These are phyloP conservation scores for Oconnorella tubifera DNA, from an alignment of 2,888 invertebrate genomes.

Conservation along the genomic window DNA sequence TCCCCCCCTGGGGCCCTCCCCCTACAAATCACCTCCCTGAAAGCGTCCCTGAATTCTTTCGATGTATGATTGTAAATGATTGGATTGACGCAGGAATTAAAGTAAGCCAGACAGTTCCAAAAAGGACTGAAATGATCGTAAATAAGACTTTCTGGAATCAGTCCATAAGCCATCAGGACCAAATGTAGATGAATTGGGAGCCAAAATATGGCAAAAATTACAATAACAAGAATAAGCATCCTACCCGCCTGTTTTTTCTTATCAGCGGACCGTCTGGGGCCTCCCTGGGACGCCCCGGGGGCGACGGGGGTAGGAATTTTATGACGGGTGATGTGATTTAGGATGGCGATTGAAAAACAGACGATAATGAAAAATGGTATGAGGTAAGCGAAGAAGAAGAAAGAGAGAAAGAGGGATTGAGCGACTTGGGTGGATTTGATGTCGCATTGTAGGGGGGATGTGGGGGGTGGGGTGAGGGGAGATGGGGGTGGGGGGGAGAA, in stretches of 20 bases:
- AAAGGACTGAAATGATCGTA: slow-evolving; percentile 32
- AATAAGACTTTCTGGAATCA: slow-evolving; percentile 16
- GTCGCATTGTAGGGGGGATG: slow-evolving; percentile 24
- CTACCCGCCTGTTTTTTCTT: slow-evolving; percentile 33
- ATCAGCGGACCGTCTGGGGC: slow-evolving; percentile 17
- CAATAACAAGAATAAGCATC: slow-evolving; percentile 36
- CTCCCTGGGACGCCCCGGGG: too few relatives aligned
- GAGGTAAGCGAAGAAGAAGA: slow-evolving; percentile 36
- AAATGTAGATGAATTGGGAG: slow-evolving; percentile 39
- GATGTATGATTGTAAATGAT: slow-evolving; percentile 39
- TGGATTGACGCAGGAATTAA: slow-evolving; percentile 38
- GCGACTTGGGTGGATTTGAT: slow-evolving; percentile 19
- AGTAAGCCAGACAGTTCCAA: slow-evolving; percentile 37
- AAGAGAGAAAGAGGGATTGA: slow-evolving; percentile 27
- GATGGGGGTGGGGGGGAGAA: too few relatives aligned
- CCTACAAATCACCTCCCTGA: slow-evolving; percentile 14
- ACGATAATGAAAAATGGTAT: slow-evolving; percentile 33
- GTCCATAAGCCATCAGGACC: slow-evolving; percentile 32
- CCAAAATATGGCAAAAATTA: slow-evolving; percentile 38
- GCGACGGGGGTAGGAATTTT: slow-evolving; percentile 1
- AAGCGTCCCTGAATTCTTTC: slow-evolving; percentile 35
- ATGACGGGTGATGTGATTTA: slow-evolving; percentile 29
- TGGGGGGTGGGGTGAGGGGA: too few relatives aligned
- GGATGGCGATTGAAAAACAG: slow-evolving; percentile 30
- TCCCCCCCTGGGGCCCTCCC: too few relatives aligned